Conservation (phyloP, 2,113 vertebrate species). For the Lampris megalopsis region DNA sequence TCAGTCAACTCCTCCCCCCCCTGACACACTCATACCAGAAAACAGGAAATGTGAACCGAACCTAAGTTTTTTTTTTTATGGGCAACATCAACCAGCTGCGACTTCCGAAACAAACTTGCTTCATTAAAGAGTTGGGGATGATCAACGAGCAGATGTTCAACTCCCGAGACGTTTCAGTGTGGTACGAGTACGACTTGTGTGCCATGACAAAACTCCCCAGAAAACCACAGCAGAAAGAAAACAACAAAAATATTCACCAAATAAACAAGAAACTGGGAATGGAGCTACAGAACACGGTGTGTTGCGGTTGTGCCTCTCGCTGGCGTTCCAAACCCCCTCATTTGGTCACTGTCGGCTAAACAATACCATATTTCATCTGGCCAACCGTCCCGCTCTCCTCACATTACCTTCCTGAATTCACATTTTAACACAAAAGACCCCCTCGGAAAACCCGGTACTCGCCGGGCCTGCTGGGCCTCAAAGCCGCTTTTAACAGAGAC, state of each 20-base stretch:
- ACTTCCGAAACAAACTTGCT: slow-evolving; percentile 5
- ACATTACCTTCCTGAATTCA: neutral
- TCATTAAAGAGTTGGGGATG: neutral
- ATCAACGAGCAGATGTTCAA: neutral
- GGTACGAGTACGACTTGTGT: slow-evolving; percentile 6
- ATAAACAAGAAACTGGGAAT: neutral
- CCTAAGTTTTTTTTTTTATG: neutral
- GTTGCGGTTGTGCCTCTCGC: slow-evolving; percentile 5
- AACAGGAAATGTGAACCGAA: slow-evolving; percentile 22
- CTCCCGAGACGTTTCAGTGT: too few relatives aligned
- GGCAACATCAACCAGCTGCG: neutral
- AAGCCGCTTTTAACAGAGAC: slow-evolving; percentile 5
- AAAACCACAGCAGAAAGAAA: slow-evolving; percentile 4
- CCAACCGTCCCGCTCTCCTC: neutral
- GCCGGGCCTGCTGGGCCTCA: neutral
- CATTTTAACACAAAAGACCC: neutral
- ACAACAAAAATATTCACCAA: slow-evolving; percentile 4
- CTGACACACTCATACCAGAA: slow-evolving; percentile 18
- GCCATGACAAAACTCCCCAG: neutral
- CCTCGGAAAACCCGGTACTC: neutral
- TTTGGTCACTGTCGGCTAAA: neutral
- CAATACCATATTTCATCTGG: slow-evolving; percentile 7
- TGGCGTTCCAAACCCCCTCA: slow-evolving; percentile 2
- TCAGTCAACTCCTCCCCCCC: slow-evolving; percentile 9
- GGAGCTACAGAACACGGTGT: slow-evolving; percentile 1